Evolutionary conservation across 2,113 vertebrate species (phyloP).

Genomic region (Excalfactoria chinensis): DNA sequence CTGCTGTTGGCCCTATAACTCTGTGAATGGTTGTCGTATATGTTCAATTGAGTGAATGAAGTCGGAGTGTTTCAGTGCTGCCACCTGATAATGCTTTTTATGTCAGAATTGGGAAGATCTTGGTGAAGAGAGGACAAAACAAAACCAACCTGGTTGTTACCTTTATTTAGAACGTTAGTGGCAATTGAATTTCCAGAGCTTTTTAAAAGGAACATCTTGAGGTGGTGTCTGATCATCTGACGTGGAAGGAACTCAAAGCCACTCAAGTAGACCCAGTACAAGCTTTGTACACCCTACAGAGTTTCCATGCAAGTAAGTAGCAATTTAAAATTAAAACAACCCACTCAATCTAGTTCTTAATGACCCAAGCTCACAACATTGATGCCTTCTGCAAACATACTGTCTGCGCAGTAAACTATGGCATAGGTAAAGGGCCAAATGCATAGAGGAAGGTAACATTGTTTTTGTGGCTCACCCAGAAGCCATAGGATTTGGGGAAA

Average conservation of each 20-base stretch:
- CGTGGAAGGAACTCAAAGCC: neutral
- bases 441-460: neutral
- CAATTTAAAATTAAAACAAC: neutral
- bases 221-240: neutral
- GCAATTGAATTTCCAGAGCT: neutral
- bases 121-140: neutral
- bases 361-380: neutral
- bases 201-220: neutral
- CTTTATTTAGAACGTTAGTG: neutral
- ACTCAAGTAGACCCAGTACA: neutral
- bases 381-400: neutral
- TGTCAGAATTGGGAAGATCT: neutral
- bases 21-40: neutral
- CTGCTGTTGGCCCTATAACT: neutral
- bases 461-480: neutral
- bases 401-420: neutral
- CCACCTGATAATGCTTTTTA: neutral
- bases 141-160: neutral
- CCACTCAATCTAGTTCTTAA: neutral
- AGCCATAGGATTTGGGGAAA: neutral
- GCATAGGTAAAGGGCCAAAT: neutral
- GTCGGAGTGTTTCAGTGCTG: neutral
- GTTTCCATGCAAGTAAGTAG: neutral
- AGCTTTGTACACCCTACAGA: neutral
- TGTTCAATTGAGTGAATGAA: neutral